phyloP scores from a whole-genome alignment of 2,113 vertebrate species.

The Verasper variegatus region DNA sequence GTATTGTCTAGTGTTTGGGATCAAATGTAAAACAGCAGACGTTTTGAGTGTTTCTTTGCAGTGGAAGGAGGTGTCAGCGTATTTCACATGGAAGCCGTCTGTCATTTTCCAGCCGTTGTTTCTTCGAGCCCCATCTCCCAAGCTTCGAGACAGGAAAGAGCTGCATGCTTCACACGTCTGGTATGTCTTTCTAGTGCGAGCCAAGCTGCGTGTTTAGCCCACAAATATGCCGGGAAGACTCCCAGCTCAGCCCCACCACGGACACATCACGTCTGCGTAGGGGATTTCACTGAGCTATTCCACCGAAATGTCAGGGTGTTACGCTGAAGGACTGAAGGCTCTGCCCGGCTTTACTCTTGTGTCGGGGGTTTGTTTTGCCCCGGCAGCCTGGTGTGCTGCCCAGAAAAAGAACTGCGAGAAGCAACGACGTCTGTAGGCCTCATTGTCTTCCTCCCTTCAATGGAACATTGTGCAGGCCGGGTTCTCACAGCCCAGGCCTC shows the following conservation, averaged over 20 bases:
- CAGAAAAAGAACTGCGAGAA: slow-evolving; percentile 43
- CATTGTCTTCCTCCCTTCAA: slow-evolving; percentile 74
- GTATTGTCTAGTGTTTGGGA: not conserved
- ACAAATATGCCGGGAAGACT: slow-evolving; percentile 77
- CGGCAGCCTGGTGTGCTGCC: slow-evolving; percentile 35
- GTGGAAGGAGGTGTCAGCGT: not conserved
- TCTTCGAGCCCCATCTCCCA: slow-evolving; percentile 51
- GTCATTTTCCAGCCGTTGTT: slow-evolving; percentile 28
- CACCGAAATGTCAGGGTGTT: slow-evolving; percentile 64
- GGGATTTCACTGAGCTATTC: slow-evolving; percentile 66
- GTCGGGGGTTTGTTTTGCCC: slow-evolving; percentile 24
- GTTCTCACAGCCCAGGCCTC: slow-evolving; percentile 62
- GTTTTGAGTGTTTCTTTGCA: not conserved
- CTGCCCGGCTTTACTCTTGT: slow-evolving; percentile 12
- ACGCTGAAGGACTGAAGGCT: slow-evolving; percentile 23
- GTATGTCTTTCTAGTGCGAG: slow-evolving; percentile 77
- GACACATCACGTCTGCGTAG: slow-evolving; percentile 61
- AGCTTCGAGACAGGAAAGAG: slow-evolving; percentile 70
- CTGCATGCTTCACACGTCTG: slow-evolving; percentile 76
- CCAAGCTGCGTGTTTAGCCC: slow-evolving; percentile 75
- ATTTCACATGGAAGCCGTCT: slow-evolving; percentile 18
- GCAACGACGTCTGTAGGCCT: slow-evolving; percentile 53
- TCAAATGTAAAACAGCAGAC: slow-evolving; percentile 11
- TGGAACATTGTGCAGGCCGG: slow-evolving; percentile 73
- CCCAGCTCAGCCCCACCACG: slow-evolving; percentile 63